phyloP scores from a whole-genome alignment of 2,888 invertebrate species.

The Crematogaster levior region DNA sequence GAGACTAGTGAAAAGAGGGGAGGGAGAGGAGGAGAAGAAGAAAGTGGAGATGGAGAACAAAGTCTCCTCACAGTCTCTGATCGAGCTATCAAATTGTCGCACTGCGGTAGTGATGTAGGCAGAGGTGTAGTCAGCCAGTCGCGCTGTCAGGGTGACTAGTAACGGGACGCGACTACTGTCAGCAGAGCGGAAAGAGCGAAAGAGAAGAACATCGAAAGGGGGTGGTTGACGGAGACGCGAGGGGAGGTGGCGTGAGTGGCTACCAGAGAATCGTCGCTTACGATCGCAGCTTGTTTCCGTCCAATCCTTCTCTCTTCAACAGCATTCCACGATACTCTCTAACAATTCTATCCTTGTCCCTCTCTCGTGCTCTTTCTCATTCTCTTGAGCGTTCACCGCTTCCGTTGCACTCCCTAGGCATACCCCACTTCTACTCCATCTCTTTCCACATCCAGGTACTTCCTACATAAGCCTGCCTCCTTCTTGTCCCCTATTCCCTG shows the following conservation, averaged over 20 bases:
- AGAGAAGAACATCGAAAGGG: slow-evolving; percentile 62
- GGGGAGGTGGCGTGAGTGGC: slow-evolving; percentile 61
- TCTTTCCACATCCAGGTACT: slow-evolving; percentile 61
- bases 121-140: slow-evolving; percentile 75
- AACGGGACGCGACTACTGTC: slow-evolving; percentile 72
- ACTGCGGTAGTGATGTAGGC: slow-evolving; percentile 82
- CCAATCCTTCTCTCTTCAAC: slow-evolving; percentile 59
- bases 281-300: slow-evolving; percentile 70
- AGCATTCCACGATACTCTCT: slow-evolving; percentile 62
- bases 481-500: slow-evolving; percentile 57
- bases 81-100: slow-evolving; percentile 84
- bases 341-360: slow-evolving; percentile 49
- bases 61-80: slow-evolving; percentile 67
- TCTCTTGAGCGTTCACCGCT: neutral
- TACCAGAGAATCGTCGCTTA: slow-evolving; percentile 70
- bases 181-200: slow-evolving; percentile 68
- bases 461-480: slow-evolving; percentile 51
- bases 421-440: neutral
- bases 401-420: slow-evolving; percentile 7
- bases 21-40: neutral
- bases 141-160: slow-evolving; percentile 62
- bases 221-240: slow-evolving; percentile 41
- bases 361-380: slow-evolving; percentile 20
- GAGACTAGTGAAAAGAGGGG: slow-evolving; percentile 19
- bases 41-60: slow-evolving; percentile 22